These are phyloP conservation scores for Notolabrus celidotus DNA, from an alignment of 2,797 vertebrate species.

Conservation along the genomic window DNA sequence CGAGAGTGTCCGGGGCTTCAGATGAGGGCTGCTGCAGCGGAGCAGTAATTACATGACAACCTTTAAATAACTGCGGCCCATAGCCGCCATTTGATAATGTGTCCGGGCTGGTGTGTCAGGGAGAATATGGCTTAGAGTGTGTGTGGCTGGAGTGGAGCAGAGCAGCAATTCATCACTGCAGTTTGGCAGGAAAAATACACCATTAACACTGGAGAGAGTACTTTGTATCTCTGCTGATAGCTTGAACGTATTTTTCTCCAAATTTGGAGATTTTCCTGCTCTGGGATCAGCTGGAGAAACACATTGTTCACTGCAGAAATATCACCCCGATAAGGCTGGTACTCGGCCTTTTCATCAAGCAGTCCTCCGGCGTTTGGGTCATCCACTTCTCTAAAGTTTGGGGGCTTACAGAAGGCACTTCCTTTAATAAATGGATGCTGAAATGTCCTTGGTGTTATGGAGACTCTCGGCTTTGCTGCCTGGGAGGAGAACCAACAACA, in stretches of 20 bases:
- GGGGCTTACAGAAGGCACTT: not conserved
- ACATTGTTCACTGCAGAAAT: conserved; percentile 16
- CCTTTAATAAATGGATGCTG: not conserved
- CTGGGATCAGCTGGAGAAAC: conserved; percentile 25
- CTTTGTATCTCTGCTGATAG: conserved; percentile 37
- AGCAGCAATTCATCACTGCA: conserved; percentile 57
- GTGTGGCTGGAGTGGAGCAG: conserved; percentile 33
- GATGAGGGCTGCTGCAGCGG: conserved; percentile 47
- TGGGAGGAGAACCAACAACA: too few species aligned
- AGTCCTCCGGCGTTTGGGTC: not conserved
- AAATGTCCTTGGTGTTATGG: not conserved
- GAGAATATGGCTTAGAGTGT: conserved; percentile 37
- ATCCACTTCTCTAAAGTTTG: not conserved
- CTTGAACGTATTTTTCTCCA: conserved; percentile 25
- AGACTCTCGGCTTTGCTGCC: too few species aligned
- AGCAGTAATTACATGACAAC: conserved; percentile 75
- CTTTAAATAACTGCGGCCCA: conserved; percentile 75
- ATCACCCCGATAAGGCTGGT: not conserved
- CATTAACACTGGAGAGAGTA: conserved; percentile 39
- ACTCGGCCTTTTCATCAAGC: not conserved
- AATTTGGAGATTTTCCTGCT: conserved; percentile 48
- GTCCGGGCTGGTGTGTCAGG: conserved; percentile 49
- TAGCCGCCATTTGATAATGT: conserved; percentile 71
- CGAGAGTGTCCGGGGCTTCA: conserved; percentile 40
- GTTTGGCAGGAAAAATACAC: conserved; percentile 46